Percentiles rank a stretch among this genome's conserved stretches.
phyloP scores from a whole-genome alignment of 2,113 vertebrate genomes.

The Charina bottae region DNA sequence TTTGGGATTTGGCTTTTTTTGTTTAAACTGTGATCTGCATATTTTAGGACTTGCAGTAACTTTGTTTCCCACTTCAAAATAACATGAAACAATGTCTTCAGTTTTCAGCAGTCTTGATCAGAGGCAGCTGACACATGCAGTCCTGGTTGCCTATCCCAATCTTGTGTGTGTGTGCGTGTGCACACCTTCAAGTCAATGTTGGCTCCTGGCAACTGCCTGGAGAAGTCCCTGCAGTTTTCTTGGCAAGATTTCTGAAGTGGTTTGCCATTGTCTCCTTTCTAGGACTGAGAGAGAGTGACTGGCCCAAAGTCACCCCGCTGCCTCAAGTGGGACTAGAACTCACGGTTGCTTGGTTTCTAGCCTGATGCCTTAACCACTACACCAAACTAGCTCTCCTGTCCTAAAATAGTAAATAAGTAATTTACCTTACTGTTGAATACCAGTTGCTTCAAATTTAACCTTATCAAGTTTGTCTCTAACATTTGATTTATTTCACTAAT shows the following conservation, averaged over 20 bases:
- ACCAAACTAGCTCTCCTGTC: not conserved
- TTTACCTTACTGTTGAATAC: not conserved
- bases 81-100: not conserved
- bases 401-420: not conserved
- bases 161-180: not conserved
- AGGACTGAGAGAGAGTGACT: not conserved
- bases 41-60: not conserved
- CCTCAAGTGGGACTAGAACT: not conserved
- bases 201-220: not conserved
- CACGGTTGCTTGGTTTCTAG: not conserved
- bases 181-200: not conserved
- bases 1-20: not conserved
- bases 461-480: not conserved
- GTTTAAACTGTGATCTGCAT: not conserved
- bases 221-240: not conserved
- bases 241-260: not conserved
- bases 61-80: not conserved
- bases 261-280: not conserved
- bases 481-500: conserved; percentile 8
- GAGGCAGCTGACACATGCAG: not conserved
- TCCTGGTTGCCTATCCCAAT: not conserved
- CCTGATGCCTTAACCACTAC: not conserved
- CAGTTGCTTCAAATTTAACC: not conserved
- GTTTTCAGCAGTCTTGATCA: not conserved
- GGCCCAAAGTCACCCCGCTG: not conserved